Base-by-base conservation (phyloP, 1,140 invertebrate genomes). In the Apolygus lucorum region DNA sequence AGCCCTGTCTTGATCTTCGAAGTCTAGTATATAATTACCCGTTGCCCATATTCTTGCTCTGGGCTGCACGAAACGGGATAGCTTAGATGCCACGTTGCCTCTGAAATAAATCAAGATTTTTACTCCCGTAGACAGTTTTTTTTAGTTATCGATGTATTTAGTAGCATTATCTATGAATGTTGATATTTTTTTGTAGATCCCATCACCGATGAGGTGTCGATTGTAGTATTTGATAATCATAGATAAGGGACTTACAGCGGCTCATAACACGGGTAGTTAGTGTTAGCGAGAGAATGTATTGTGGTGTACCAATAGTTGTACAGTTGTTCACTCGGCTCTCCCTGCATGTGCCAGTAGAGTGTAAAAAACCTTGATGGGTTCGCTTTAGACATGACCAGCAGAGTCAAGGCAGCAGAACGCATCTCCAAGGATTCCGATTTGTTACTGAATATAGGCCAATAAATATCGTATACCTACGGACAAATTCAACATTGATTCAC, bases 281-380 rank as follows among this genome's bases (percentile, higher is more conserved):
- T 87, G 24, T 81, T 81, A 66, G 87, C 83, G 72, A 89, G 78
- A 59, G 86, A 89, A 66, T 86, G 87, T 22, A 90, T 78, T 2
- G 86, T 88, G 0, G 87, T 86, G 70, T 87, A 87, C 80, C 87
- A 90, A 75, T 85, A 89, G 74, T 88, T 84, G 70, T 87, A 86
- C 62, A 90, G 78, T 74, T 89, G 87, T 22, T 80, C 79, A 75
- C 82, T 82, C 0, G 81, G 81, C 72, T 87, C 87, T 2, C 78
- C 80, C 74, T 83, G 81, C 75, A 90, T 87, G 72, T 86, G 87
- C 76, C 86, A 85, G 74, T 87, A 86, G 11, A 90, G 78, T 59
- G 85, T 86, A 52, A 88, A 81, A 34, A 90, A 82, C 54, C 87
- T 83, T 17, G 83, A 85, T 14, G 84, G 79, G 0, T 84, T 81